phyloP scores from a whole-genome alignment of 1,140 invertebrate genomes.

The Drosophila dunni region DNA sequence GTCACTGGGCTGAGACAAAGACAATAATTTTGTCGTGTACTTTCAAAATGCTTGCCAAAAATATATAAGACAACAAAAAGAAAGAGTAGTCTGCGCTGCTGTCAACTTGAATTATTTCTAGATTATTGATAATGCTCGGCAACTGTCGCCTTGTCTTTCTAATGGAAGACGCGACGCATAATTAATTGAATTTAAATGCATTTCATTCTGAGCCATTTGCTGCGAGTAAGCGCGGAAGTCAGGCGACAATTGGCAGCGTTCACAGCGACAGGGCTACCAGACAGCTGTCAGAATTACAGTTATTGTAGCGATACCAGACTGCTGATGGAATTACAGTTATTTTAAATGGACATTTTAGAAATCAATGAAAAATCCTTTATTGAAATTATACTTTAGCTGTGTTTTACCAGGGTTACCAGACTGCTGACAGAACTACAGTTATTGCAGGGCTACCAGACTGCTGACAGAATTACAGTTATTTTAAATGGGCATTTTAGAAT shows the following conservation, averaged over 20 bases:
- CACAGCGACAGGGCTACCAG: background rate
- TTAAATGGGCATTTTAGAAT: too few species aligned
- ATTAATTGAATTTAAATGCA: constrained; percentile 79
- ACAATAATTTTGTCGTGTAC: constrained; percentile 14
- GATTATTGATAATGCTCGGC: constrained; percentile 76
- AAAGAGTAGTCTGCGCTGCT: constrained; percentile 30
- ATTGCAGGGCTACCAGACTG: too few species aligned
- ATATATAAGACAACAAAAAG: too few species aligned
- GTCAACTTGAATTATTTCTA: constrained; percentile 64
- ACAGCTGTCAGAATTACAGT: background rate
- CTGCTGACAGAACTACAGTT: too few species aligned
- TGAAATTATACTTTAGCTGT: too few species aligned
- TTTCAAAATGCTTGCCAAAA: constrained; percentile 58
- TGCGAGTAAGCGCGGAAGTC: constrained; percentile 58
- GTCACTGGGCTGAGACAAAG: background rate
- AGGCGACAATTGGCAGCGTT: constrained; percentile 29
- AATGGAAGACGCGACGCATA: constrained; percentile 66
- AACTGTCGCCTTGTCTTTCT: constrained; percentile 63
- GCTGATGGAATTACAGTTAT: too few species aligned
- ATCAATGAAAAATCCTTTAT: too few species aligned
- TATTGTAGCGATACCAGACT: too few species aligned
- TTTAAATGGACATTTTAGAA: too few species aligned
- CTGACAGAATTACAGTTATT: too few species aligned
- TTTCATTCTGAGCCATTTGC: constrained; percentile 42
- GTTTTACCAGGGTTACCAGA: background rate